phyloP scores from a whole-genome alignment of 2,888 invertebrate species.

The Macrophya annulata region DNA sequence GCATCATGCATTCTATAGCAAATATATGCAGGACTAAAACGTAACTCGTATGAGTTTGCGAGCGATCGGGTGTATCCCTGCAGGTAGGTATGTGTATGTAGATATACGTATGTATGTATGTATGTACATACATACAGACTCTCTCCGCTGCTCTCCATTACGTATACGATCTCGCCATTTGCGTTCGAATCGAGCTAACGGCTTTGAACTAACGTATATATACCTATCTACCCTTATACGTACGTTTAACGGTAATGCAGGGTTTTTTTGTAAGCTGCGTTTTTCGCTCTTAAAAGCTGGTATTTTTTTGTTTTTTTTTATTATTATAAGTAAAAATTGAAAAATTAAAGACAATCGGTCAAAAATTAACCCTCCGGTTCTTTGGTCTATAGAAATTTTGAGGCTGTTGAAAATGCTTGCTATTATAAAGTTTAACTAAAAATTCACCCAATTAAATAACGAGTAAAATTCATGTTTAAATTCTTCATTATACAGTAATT shows the following conservation, averaged over 20 bases:
- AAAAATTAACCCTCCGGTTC: background rate
- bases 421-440: background rate
- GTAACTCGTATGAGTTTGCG: constrained; percentile 13
- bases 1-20: constrained; percentile 13
- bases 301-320: background rate
- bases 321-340: background rate
- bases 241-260: background rate
- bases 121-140: background rate
- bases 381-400: no score
- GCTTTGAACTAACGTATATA: constrained; percentile 37
- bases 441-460: background rate
- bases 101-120: no score
- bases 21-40: constrained; percentile 21
- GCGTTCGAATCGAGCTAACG: constrained; percentile 37
- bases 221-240: no score
- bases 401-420: no score
- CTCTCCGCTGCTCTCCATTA: background rate
- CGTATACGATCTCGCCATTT: constrained; percentile 42
- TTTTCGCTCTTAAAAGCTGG: background rate
- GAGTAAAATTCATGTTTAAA: background rate
- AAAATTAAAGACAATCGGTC: background rate
- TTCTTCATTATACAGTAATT: background rate
- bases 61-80: constrained; percentile 24
- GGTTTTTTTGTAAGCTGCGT: background rate
- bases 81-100: background rate